Percentiles rank a stretch among this genome's conserved stretches.
Evolutionary conservation across 2,888 invertebrate species (phyloP).

Genomic region (Caenorhabditis zanzibari): DNA sequence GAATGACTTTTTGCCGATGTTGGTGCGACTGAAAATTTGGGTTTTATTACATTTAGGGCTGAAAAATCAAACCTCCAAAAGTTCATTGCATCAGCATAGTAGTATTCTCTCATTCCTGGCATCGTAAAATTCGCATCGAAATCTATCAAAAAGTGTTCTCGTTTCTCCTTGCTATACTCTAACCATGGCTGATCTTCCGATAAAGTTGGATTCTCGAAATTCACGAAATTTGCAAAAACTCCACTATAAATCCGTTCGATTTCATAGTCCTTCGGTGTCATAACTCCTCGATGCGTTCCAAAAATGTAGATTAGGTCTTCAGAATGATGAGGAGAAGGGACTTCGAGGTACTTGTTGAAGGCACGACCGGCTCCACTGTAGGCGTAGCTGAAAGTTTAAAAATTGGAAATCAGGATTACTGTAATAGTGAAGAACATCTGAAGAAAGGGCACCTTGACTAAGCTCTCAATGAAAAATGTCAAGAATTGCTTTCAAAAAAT

Average conservation of each 20-base stretch:
- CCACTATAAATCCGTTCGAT: conserved; percentile 67
- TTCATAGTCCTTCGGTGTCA: conserved; percentile 59
- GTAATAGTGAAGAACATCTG: no score
- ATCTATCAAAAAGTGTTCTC: conserved; percentile 65
- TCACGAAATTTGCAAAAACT: conserved; percentile 67
- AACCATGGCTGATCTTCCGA: conserved; percentile 53
- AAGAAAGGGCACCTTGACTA: no score
- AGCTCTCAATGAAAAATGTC: no score
- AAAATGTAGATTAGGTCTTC: conserved; percentile 69
- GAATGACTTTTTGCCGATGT: conserved; percentile 10
- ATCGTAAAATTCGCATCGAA: conserved; percentile 65
- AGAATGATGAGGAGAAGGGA: conserved; percentile 62
- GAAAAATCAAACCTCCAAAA: conserved; percentile 44
- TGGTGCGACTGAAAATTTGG: conserved; percentile 16
- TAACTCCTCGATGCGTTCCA: conserved; percentile 63
- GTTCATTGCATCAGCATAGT: conserved; percentile 48
- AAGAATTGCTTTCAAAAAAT: no score
- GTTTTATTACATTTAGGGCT: neutral
- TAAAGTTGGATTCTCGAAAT: conserved; percentile 58
- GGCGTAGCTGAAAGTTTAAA: conserved; percentile 41
- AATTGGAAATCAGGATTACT: no score
- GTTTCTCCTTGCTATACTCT: conserved; percentile 38
- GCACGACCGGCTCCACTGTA: conserved; percentile 61
- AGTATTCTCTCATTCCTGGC: conserved; percentile 54
- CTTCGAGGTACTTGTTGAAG: conserved; percentile 55